These are phyloP conservation scores for Athrips mouffetella DNA, from an alignment of 2,888 invertebrate genomes.

Conservation along the genomic window DNA sequence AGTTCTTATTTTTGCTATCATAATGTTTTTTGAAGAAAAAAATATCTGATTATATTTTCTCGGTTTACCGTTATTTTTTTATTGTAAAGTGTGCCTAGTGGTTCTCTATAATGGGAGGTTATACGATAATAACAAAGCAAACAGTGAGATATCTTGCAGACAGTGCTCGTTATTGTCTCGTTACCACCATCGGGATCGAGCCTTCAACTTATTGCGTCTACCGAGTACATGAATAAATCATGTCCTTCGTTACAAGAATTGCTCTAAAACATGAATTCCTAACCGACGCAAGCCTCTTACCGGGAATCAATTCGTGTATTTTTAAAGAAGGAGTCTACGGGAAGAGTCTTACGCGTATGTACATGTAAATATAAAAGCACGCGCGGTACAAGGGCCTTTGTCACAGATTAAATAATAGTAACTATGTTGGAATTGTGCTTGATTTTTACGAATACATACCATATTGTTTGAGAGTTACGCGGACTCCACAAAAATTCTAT, in stretches of 20 bases:
- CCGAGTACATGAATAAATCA: conserved; percentile 70
- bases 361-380: too few species aligned
- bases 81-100: background rate
- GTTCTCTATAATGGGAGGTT: background rate
- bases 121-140: conserved; percentile 3
- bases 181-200: conserved; percentile 58
- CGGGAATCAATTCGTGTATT: conserved; percentile 17
- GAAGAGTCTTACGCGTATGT: background rate
- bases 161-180: conserved; percentile 57
- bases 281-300: conserved; percentile 25
- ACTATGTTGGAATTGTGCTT: too few species aligned
- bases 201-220: conserved; percentile 62
- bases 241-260: conserved; percentile 70
- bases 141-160: conserved; percentile 10
- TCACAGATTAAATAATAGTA: too few species aligned
- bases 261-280: conserved; percentile 53
- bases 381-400: too few species aligned
- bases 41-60: background rate
- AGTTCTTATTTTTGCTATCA: too few species aligned
- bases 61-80: background rate
- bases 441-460: too few species aligned
- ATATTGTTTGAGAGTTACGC: too few species aligned
- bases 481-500: too few species aligned
- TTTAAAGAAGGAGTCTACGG: background rate
- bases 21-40: background rate